A percentile compares a stretch with the other conserved stretches of the same genome.
These are phyloP conservation scores for Anolis apletophallus DNA, from an alignment of 2,797 vertebrate genomes.

Conservation along the genomic window DNA sequence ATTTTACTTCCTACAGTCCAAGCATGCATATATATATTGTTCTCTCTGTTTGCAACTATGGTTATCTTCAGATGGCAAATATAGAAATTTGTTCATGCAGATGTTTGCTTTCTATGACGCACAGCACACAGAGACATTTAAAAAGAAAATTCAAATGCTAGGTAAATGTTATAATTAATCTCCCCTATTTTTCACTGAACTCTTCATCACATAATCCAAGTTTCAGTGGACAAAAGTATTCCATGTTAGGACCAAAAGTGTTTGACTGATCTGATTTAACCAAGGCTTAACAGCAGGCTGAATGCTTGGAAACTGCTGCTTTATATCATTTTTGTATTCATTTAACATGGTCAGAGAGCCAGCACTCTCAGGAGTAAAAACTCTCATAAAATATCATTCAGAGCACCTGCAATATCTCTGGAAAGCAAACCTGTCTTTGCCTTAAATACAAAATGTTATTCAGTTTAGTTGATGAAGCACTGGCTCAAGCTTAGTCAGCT, in stretches of 20 bases:
- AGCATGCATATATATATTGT: no score
- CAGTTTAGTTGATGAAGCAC: background rate
- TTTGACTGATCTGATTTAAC: background rate
- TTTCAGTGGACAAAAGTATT: background rate
- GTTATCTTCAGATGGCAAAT: no score
- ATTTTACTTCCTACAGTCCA: no score
- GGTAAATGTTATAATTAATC: no score
- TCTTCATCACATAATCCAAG: no score
- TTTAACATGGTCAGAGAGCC: background rate
- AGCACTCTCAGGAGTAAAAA: background rate
- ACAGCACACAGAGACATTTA: no score
- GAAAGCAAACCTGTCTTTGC: background rate
- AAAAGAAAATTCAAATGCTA: no score
- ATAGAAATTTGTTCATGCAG: no score
- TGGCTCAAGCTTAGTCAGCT: background rate
- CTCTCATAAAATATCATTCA: background rate
- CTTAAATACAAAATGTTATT: accelerated
- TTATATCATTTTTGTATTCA: background rate
- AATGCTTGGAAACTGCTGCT: background rate
- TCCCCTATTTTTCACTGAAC: no score
- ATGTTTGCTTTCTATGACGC: no score
- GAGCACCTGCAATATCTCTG: background rate
- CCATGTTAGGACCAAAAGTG: background rate
- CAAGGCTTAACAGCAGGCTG: background rate
- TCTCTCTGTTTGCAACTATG: no score